A percentile compares a stretch with the other conserved stretches of the same genome.
phyloP scores from a whole-genome alignment of 2,888 invertebrate genomes.

The Hedya salicella region DNA sequence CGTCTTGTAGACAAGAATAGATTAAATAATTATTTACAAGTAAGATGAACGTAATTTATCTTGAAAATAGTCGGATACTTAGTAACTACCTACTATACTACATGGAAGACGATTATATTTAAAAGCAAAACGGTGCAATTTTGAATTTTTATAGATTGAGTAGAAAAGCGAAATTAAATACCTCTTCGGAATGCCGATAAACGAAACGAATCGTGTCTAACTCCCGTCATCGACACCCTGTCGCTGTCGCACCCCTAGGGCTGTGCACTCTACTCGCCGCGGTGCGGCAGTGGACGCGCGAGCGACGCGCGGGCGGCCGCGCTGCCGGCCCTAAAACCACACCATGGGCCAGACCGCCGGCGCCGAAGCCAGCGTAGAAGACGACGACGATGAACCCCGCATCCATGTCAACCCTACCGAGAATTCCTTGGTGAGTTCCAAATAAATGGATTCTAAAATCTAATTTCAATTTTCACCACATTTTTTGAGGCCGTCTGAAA shows the following conservation, averaged over 20 bases:
- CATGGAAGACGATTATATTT: too few relatives aligned
- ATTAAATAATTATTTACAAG: too few relatives aligned
- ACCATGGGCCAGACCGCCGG: conserved; percentile 84
- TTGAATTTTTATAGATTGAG: too few relatives aligned
- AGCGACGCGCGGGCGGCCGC: conserved; percentile 79
- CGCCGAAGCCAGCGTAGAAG: conserved; percentile 81
- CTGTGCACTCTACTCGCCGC: conserved; percentile 59
- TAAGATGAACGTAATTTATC: too few relatives aligned
- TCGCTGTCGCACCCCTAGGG: conserved; percentile 59
- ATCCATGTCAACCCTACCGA: conserved; percentile 81
- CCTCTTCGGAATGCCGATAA: conserved; percentile 1
- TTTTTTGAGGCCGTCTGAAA: too few relatives aligned
- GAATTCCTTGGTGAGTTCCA: conserved; percentile 79
- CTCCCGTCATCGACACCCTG: conserved; percentile 34
- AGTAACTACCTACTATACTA: too few relatives aligned
- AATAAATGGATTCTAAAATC: not conserved
- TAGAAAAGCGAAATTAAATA: too few relatives aligned
- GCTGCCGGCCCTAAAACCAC: conserved; percentile 77
- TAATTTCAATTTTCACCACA: not conserved
- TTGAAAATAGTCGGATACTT: too few relatives aligned
- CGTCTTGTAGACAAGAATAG: too few relatives aligned
- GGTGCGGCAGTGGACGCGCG: conserved; percentile 77
- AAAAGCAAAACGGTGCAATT: too few relatives aligned
- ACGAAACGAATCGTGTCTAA: conserved; percentile 5
- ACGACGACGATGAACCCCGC: conserved; percentile 82